A percentile compares a stretch with the other conserved stretches of the same genome.
Evolutionary conservation across 2,888 invertebrate genomes (phyloP).

Genomic region (Caradrina kadenii): DNA sequence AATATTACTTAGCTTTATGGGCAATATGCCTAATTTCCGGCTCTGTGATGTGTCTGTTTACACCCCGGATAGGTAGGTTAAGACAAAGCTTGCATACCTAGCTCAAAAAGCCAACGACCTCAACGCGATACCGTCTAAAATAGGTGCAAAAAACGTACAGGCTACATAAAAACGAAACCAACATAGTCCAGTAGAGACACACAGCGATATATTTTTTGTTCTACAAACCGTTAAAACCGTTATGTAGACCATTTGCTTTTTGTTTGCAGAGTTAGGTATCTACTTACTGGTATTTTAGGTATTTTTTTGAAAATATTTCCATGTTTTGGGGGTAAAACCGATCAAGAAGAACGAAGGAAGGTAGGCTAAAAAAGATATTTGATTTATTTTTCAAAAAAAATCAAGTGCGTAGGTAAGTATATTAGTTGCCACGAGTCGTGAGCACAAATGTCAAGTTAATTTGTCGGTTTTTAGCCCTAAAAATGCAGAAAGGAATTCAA

Average conservation of each 20-base stretch:
- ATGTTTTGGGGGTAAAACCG: background rate
- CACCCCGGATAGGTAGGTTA: background rate
- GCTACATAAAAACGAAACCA: conserved; percentile 50
- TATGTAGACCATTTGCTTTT: conserved; percentile 43
- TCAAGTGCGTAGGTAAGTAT: no score
- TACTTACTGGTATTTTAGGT: background rate
- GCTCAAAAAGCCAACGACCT: conserved; percentile 59
- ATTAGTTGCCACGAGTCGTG: no score
- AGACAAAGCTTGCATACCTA: conserved; percentile 22
- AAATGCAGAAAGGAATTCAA: no score
- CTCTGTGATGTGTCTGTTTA: no score
- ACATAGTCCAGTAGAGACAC: conserved; percentile 21
- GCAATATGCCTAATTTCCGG: no score
- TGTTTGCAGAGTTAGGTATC: conserved; percentile 15
- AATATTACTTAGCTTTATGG: no score
- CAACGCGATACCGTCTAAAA: conserved; percentile 45
- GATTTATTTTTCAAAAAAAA: no score
- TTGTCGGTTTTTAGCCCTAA: no score
- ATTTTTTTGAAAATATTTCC: background rate
- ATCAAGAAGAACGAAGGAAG: no score
- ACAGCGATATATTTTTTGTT: conserved; percentile 49
- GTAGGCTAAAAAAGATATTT: no score
- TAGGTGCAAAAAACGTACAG: conserved; percentile 57
- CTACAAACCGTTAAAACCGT: conserved; percentile 54
- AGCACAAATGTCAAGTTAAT: no score